These are phyloP conservation scores for Cacoxenus indagator DNA, from an alignment of 2,888 invertebrate genomes.

Conservation along the genomic window DNA sequence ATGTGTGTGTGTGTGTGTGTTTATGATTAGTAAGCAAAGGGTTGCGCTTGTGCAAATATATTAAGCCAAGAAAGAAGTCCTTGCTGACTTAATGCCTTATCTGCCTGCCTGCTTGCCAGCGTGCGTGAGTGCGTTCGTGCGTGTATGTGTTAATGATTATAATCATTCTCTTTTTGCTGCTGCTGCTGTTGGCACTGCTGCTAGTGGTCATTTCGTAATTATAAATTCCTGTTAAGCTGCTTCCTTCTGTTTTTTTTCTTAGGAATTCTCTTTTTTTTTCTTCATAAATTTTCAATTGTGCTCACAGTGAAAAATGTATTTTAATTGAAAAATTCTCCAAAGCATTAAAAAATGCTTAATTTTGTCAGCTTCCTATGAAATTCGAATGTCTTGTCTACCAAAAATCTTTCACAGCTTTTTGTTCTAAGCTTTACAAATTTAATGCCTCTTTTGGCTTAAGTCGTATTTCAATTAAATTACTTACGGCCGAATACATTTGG, in stretches of 20 bases:
- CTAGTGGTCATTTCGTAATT: slow-evolving; percentile 11
- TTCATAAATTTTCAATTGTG: neutral
- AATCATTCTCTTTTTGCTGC: too few species aligned
- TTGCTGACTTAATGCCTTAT: neutral
- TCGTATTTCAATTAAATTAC: slow-evolving; percentile 47
- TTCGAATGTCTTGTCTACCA: neutral
- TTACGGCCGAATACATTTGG: slow-evolving; percentile 57
- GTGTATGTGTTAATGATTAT: slow-evolving; percentile 36
- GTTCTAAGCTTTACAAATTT: neutral
- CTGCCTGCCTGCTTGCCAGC: slow-evolving; percentile 17
- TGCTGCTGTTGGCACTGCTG: too few species aligned
- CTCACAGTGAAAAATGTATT: neutral
- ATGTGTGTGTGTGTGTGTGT: neutral
- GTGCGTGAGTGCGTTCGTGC: slow-evolving; percentile 25
- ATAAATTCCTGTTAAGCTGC: slow-evolving; percentile 3
- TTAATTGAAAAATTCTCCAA: slow-evolving; percentile 10
- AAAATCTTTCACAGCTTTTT: neutral
- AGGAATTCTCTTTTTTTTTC: slow-evolving; percentile 3
- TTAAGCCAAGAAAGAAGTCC: neutral
- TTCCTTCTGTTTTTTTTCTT: neutral
- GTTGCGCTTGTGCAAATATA: slow-evolving; percentile 19
- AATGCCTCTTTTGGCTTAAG: neutral
- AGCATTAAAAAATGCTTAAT: slow-evolving; percentile 4
- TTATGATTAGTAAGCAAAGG: slow-evolving; percentile 31
- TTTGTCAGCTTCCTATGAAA: too few species aligned